Conservation (phyloP, 2,888 invertebrate genomes). For the Antheraea assamensis region DNA sequence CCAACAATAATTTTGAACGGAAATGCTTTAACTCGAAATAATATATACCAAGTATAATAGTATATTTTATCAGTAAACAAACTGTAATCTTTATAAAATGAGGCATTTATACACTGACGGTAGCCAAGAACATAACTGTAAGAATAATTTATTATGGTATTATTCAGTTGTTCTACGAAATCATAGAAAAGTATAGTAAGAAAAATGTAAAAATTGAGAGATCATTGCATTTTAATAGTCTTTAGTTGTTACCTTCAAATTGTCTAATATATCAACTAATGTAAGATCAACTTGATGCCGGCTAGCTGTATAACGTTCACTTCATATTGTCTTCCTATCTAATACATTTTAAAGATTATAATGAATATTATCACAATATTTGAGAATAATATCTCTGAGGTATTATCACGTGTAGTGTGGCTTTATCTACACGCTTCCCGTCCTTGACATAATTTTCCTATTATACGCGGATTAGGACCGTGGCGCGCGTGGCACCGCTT, state of each 20-base stretch:
- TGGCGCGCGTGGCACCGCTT: too few relatives aligned
- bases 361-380: background rate
- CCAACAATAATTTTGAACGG: too few relatives aligned
- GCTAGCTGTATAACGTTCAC: background rate
- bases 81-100: background rate
- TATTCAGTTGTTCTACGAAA: background rate
- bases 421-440: background rate
- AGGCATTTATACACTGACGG: background rate
- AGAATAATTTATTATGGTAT: background rate
- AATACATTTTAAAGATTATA: background rate
- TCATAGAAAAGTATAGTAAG: background rate
- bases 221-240: background rate
- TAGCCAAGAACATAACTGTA: background rate
- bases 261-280: background rate
- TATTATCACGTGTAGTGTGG: background rate
- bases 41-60: too few relatives aligned
- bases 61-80: background rate
- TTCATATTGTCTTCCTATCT: background rate
- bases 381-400: background rate
- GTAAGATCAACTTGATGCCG: background rate
- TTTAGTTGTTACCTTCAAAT: background rate
- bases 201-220: background rate
- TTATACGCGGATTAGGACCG: background rate
- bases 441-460: background rate
- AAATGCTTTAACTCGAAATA: too few relatives aligned